Base-by-base conservation (phyloP, 1,140 invertebrate genomes). In the Maniola jurtina region DNA sequence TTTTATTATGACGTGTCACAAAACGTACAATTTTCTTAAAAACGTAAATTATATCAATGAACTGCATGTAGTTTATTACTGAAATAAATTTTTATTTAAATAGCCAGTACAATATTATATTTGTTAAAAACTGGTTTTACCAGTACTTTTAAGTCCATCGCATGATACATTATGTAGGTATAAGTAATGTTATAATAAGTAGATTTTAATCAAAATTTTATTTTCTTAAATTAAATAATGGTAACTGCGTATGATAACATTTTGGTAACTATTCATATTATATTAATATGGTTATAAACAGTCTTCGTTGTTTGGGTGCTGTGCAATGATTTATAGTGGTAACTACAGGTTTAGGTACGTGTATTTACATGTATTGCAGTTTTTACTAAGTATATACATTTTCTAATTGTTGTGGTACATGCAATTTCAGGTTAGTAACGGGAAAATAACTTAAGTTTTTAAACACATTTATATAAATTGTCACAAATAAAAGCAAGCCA, bases 21-120 rank as follows among this genome's bases (percentile, higher is more conserved):
- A 88, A 89, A 86, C 86, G 82, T 84, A 85, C 80, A 85, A 76
- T 76, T 83, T 85, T 80, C 79, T 83, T 82, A 88, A 56, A 76
- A 79, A 36, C 25, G 66, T 64, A 68, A 68, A 40, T 64, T 64
- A 68, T 52, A 42, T 60, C 54, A 59, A 54, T 54, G 14, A 38
- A 38, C 38, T 68, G 66, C 60, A 59, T 59, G 56, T 64, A 57
- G 48, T 14, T 63, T 25, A 34, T 55, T 55, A 33, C 33, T 13
- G 38, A 40, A 42, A 40, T 9, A 1, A 4, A 13, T 42, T 25
- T 35, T 11, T 36, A 16, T n/a, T 55, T 15, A 38, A 9, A 55
- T 33, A 55, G 60, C 34, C 6, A 42, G 34, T 55, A 15, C 10
- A 55, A 55, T 35, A 10, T 35, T n/a, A 55, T 50, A 38, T 52